Conservation (phyloP, 2,888 invertebrate species). For the Cylindroiulus punctatus region DNA sequence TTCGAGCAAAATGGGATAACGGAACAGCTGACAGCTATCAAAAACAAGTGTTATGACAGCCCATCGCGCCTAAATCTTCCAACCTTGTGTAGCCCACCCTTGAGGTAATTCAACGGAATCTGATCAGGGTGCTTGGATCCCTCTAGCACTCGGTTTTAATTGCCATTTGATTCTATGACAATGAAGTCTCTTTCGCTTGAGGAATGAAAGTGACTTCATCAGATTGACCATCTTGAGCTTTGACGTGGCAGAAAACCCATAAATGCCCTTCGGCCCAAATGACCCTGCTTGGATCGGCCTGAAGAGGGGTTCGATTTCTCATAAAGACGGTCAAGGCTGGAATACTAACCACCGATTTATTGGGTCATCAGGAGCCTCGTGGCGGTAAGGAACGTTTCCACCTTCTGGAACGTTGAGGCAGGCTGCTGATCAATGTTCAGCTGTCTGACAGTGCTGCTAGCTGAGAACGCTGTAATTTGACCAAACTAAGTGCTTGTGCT, state of each 20-base stretch:
- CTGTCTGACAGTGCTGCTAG: no score
- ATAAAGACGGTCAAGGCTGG: constrained; percentile 17
- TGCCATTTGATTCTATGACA: background rate
- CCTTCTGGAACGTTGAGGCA: no score
- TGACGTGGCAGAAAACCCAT: background rate
- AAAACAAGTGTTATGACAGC: background rate
- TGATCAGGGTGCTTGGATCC: background rate
- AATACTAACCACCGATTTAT: constrained; percentile 7
- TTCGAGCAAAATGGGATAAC: background rate
- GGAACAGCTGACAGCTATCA: background rate
- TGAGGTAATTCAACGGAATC: background rate
- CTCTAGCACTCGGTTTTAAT: background rate
- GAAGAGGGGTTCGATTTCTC: background rate
- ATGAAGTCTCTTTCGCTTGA: background rate
- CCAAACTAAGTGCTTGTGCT: no score
- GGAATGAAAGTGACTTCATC: background rate
- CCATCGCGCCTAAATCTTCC: background rate
- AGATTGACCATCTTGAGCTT: background rate
- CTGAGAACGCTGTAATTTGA: no score
- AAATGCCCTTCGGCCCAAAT: background rate
- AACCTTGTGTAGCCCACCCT: background rate
- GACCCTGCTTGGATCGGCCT: background rate
- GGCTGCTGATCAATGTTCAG: no score
- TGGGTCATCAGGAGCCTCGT: background rate
- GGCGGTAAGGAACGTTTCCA: background rate